A percentile compares a stretch with the other conserved stretches of the same genome.
Evolutionary conservation across 1,140 invertebrate species (phyloP).

Genomic region (Diabrotica undecimpunctata): DNA sequence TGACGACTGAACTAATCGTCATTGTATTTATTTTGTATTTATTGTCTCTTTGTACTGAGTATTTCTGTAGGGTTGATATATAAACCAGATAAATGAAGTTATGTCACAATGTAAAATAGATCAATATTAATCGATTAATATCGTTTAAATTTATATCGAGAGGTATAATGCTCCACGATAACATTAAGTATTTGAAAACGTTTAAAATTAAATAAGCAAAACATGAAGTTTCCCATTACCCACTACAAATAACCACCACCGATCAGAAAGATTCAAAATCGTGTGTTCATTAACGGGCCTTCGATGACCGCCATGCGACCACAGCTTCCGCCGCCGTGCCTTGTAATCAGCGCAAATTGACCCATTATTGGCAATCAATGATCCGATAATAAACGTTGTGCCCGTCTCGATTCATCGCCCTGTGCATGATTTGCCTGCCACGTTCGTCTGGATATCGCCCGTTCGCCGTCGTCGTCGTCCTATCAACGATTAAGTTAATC

Average conservation of each 20-base stretch:
- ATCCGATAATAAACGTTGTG: constrained; percentile 37
- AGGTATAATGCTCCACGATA: too few relatives aligned
- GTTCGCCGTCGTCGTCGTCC: background rate
- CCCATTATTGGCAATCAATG: constrained; percentile 40
- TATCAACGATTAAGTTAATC: background rate
- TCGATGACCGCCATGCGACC: constrained; percentile 20
- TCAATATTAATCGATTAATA: too few relatives aligned
- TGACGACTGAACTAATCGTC: too few relatives aligned
- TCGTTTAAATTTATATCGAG: too few relatives aligned
- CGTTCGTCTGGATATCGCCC: background rate
- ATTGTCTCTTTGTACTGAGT: too few relatives aligned
- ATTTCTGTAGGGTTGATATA: too few relatives aligned
- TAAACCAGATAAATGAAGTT: too few relatives aligned
- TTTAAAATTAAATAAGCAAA: too few relatives aligned
- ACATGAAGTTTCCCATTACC: background rate
- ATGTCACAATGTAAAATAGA: too few relatives aligned
- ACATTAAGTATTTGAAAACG: too few relatives aligned
- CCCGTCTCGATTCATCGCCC: constrained; percentile 14
- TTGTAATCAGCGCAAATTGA: constrained; percentile 40
- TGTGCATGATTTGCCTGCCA: background rate
- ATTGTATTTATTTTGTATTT: too few relatives aligned
- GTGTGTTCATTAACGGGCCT: constrained; percentile 16
- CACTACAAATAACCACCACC: too few relatives aligned
- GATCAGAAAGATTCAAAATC: background rate
- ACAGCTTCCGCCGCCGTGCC: constrained; percentile 37